Evolutionary conservation across 2,797 vertebrate species (phyloP).

Genomic region (Simalia tracyae): DNA sequence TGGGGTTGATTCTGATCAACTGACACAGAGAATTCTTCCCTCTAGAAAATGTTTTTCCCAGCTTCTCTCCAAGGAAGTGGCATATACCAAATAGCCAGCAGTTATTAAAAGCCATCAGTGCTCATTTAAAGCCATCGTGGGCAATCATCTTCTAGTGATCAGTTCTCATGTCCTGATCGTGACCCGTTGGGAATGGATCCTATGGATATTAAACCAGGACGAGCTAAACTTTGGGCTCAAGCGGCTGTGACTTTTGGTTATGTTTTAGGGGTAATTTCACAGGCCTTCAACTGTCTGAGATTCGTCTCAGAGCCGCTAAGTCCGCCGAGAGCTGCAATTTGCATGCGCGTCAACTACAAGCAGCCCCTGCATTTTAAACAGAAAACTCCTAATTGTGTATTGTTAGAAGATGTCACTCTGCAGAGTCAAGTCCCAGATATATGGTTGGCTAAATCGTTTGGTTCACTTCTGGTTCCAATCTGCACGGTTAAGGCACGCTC

Average conservation of each 20-base stretch:
- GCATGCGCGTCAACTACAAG: not conserved
- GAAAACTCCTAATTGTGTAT: not conserved
- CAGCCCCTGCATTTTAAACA: slow-evolving; percentile 4
- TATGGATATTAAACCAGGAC: slow-evolving; percentile 8
- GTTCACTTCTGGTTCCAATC: not conserved
- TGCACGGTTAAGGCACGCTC: not conserved
- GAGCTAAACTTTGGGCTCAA: not conserved
- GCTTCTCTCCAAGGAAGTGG: not conserved
- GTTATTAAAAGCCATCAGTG: no score
- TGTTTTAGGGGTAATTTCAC: slow-evolving; percentile 24
- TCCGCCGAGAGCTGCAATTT: not conserved
- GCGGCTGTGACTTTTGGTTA: not conserved
- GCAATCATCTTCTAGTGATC: not conserved
- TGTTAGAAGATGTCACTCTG: not conserved
- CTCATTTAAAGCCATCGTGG: not conserved
- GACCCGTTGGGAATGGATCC: not conserved
- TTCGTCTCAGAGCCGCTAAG: slow-evolving; percentile 13
- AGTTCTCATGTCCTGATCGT: not conserved
- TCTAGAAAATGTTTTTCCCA: not conserved
- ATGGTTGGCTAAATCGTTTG: not conserved
- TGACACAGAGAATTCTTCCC: not conserved
- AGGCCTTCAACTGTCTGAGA: slow-evolving; percentile 5
- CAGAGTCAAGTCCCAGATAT: not conserved
- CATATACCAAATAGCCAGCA: not conserved
- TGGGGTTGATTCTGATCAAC: not conserved